phyloP scores from a whole-genome alignment of 2,888 invertebrate genomes.

The Mesopsocus fuscifrons region DNA sequence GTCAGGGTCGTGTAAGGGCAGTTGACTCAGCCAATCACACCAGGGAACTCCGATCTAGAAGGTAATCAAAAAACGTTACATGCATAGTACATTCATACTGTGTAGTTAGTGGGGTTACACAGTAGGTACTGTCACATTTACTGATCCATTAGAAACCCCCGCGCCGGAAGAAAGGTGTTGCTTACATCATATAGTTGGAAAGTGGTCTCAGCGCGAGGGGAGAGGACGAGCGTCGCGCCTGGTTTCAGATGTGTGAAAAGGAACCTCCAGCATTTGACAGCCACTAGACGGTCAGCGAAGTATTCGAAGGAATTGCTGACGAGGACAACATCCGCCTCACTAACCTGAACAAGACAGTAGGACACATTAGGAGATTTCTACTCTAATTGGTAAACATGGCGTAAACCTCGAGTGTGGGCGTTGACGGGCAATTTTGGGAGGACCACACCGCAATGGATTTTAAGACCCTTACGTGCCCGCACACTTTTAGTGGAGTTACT shows the following conservation, averaged over 20 bases:
- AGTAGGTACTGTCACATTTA: not conserved
- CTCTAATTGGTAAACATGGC: not conserved
- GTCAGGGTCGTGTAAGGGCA: not conserved
- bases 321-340: not conserved
- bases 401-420: too few species aligned
- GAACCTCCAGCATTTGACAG: not conserved
- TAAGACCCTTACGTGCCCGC: too few species aligned
- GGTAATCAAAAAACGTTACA: not conserved
- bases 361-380: not conserved
- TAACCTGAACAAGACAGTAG: not conserved
- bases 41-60: conserved; percentile 1
- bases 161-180: not conserved
- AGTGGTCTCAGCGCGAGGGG: not conserved
- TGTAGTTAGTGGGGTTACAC: not conserved
- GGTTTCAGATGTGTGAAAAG: not conserved
- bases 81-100: not conserved
- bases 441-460: too few species aligned
- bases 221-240: not conserved
- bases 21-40: conserved; percentile 1
- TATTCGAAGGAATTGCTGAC: conserved; percentile 2
- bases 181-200: conserved; percentile 2
- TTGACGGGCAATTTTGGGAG: too few species aligned
- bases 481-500: too few species aligned
- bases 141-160: not conserved
- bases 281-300: not conserved